Base-by-base conservation (phyloP, 1,140 invertebrate species). In the Caenorhabditis elegans region DNA sequence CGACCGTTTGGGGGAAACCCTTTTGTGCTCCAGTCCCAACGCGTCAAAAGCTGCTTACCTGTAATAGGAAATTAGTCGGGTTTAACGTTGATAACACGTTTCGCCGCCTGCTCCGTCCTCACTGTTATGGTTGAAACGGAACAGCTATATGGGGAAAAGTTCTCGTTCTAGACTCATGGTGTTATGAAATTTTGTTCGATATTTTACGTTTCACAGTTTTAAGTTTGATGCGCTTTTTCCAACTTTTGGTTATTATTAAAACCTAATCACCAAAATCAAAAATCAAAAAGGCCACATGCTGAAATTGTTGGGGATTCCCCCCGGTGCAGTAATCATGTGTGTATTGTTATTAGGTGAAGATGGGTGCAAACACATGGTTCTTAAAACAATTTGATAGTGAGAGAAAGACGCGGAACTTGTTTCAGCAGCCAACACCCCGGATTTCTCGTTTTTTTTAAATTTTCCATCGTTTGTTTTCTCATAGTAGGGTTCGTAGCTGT, bases 1-100 rank as follows among this genome's bases (percentile, higher is more conserved):
- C n/a, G n/a, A n/a, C n/a, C n/a, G n/a, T n/a, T n/a, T n/a, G 22
- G 60, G 60, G 34, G 60, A 70, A 70, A 36, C 60, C 60, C 31
- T 70, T 70, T 43, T 39, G 60, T 70, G 34, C 55, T 70, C n/a
- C 34, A 70, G 34, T 39, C 34, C 31, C 31, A 22, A 39, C 34
- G 60, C 60, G 31, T 70, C 60, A 70, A 70, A 70, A 70, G 31
- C 60, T 17, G 60, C 31, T 70, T 70, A 70, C 60, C 28, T n/a
- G 34, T 34, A 13, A 70, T 39, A 70, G 43, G 34, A 70, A 70
- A 70, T 70, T 70, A 70, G 34, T 19, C 31, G 17, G 26, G 8
- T 60, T 60, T 17, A 31, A 11, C 31, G 26, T 15, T 70, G 60
- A 39, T 70, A 70, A 70, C 31, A 43, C 31, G 22, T 70, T 39